Evolutionary conservation across 2,888 invertebrate genomes (phyloP).

Genomic region (Notocelia uddmanniana): DNA sequence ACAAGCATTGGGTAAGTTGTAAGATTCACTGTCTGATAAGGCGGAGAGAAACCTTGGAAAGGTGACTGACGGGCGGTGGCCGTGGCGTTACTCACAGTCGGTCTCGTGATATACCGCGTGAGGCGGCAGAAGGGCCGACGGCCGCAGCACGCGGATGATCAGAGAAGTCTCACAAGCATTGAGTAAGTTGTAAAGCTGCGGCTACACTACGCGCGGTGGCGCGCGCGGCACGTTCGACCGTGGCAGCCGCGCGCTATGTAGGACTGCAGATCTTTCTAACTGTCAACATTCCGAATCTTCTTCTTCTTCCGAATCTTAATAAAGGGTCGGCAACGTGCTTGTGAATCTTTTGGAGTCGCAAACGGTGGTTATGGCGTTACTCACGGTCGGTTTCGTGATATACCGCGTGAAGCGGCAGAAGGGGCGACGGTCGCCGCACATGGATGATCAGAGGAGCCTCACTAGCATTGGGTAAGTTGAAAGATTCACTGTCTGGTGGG

Average conservation of each 20-base stretch:
- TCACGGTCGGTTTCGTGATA: constrained; percentile 93
- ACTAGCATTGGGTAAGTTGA: constrained; percentile 89
- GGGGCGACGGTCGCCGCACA: constrained; percentile 88
- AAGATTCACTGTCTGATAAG: constrained; percentile 70
- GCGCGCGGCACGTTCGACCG: too few relatives aligned
- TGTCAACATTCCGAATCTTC: too few relatives aligned
- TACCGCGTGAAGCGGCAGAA: constrained; percentile 93
- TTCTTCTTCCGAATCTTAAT: too few relatives aligned
- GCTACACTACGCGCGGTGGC: too few relatives aligned
- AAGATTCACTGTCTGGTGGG: background rate
- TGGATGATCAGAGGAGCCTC: constrained; percentile 91
- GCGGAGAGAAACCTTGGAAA: constrained; percentile 80
- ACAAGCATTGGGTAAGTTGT: constrained; percentile 88
- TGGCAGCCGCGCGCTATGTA: too few relatives aligned
- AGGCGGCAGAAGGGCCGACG: constrained; percentile 92
- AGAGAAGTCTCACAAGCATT: constrained; percentile 91
- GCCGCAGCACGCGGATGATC: constrained; percentile 88
- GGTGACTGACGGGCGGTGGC: constrained; percentile 93
- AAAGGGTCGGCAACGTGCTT: too few relatives aligned
- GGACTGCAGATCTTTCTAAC: too few relatives aligned
- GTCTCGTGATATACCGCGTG: constrained; percentile 94
- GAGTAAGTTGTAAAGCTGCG: constrained; percentile 73
- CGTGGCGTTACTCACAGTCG: constrained; percentile 91
- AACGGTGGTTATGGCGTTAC: constrained; percentile 92
- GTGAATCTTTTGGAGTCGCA: too few relatives aligned